Conservation (phyloP, 2,797 vertebrate species). For the Phoxinus dragarum region DNA sequence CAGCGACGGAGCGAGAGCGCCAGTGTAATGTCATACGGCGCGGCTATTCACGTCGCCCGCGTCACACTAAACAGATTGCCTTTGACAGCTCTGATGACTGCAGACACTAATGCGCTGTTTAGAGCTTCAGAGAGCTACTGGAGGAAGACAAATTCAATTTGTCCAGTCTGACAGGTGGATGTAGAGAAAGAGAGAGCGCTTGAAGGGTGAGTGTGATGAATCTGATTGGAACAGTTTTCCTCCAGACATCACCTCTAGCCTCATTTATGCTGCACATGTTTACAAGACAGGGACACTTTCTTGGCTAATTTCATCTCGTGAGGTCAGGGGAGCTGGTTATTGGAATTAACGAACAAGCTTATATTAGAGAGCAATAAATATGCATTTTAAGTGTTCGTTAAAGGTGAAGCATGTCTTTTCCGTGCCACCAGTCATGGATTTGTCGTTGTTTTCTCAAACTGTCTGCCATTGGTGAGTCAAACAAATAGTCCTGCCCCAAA, state of each 20-base stretch:
- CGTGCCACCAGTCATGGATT: background rate
- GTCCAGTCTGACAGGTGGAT: conserved; percentile 79
- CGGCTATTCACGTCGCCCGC: conserved; percentile 25
- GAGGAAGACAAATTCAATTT: conserved; percentile 85
- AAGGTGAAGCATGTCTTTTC: background rate
- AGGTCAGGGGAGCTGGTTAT: background rate
- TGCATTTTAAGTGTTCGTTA: background rate
- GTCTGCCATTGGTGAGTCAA: background rate
- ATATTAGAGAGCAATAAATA: background rate
- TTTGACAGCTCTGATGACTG: conserved; percentile 81
- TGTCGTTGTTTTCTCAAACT: too few species aligned
- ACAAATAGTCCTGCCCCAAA: background rate
- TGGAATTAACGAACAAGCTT: background rate
- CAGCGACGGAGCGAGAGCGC: conserved; percentile 7
- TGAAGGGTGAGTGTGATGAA: conserved; percentile 40
- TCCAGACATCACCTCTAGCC: conserved; percentile 59
- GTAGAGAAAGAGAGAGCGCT: conserved; percentile 58
- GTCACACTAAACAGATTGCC: conserved; percentile 73
- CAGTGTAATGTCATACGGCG: conserved; percentile 34
- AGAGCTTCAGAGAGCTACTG: conserved; percentile 76
- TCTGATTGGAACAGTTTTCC: conserved; percentile 67
- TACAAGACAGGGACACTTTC: conserved; percentile 1
- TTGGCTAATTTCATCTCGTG: conserved; percentile 1
- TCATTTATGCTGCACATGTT: conserved; percentile 14
- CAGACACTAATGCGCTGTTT: conserved; percentile 80